A percentile compares a stretch with the other conserved stretches of the same genome.
These are phyloP conservation scores for Brevimyrus niger DNA, from an alignment of 2,113 vertebrate species.

Conservation along the genomic window DNA sequence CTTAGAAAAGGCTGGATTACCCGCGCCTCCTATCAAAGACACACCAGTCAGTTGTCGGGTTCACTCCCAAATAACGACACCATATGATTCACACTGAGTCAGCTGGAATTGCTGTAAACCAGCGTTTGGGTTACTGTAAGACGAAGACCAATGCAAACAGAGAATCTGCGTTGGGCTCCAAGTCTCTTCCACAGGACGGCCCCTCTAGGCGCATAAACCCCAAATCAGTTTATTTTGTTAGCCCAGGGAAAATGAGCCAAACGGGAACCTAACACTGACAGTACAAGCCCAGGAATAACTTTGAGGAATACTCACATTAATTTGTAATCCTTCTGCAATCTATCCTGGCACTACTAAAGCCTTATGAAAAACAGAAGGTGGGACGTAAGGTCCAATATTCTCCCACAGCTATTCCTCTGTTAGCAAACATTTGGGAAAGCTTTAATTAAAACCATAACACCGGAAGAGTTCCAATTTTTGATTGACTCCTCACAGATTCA, in stretches of 20 bases:
- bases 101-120: background rate
- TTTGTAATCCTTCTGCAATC: background rate
- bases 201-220: background rate
- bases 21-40: background rate
- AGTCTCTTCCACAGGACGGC: background rate
- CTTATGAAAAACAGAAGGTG: background rate
- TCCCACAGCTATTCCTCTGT: background rate
- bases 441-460: background rate
- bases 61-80: background rate
- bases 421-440: background rate
- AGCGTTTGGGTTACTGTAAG: constrained; percentile 1
- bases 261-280: background rate
- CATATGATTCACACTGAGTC: constrained; percentile 13
- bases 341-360: background rate
- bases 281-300: constrained; percentile 6
- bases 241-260: background rate
- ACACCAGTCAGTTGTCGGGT: background rate
- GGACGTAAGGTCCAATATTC: background rate
- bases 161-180: background rate
- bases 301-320: constrained; percentile 1
- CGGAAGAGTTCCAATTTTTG: background rate
- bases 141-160: background rate
- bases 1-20: background rate
- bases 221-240: constrained; percentile 14
- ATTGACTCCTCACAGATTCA: constrained; percentile 4